phyloP scores from a whole-genome alignment of 2,888 invertebrate genomes.

The Troides oblongomaculatus region DNA sequence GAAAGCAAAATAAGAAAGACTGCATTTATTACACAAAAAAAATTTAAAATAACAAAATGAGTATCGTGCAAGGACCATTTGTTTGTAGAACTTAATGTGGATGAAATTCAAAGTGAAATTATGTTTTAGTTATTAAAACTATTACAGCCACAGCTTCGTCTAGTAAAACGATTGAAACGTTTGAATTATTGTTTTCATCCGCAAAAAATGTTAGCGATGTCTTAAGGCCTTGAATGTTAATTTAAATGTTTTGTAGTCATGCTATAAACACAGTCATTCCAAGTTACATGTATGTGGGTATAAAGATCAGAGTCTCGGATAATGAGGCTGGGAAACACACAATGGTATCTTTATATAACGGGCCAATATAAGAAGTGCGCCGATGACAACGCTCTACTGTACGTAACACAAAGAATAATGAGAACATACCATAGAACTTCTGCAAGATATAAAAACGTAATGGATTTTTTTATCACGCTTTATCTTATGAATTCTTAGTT shows the following conservation, averaged over 20 bases:
- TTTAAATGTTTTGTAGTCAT: not conserved
- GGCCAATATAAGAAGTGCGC: conserved; percentile 34
- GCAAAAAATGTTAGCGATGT: not conserved
- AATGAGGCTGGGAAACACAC: conserved; percentile 49
- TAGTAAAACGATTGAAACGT: not conserved
- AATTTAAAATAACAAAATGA: too few species aligned
- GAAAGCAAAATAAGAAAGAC: too few species aligned
- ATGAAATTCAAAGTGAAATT: too few species aligned
- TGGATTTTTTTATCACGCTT: not conserved
- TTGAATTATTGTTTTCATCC: not conserved
- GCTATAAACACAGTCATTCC: not conserved
- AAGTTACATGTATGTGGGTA: conserved; percentile 11
- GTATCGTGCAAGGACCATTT: too few species aligned
- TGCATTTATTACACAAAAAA: too few species aligned
- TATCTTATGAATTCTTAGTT: not conserved
- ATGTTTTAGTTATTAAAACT: too few species aligned
- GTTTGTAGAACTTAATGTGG: too few species aligned
- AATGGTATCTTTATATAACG: conserved; percentile 54
- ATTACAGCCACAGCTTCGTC: too few species aligned
- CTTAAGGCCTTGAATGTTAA: not conserved
- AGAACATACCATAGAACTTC: conserved; percentile 13
- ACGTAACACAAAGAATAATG: conserved; percentile 36
- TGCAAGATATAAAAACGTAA: not conserved
- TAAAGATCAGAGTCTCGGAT: conserved; percentile 53
- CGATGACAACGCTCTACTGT: conserved; percentile 35